Conservation (phyloP, 2,888 invertebrate species). For the Tetranychus piercei region DNA sequence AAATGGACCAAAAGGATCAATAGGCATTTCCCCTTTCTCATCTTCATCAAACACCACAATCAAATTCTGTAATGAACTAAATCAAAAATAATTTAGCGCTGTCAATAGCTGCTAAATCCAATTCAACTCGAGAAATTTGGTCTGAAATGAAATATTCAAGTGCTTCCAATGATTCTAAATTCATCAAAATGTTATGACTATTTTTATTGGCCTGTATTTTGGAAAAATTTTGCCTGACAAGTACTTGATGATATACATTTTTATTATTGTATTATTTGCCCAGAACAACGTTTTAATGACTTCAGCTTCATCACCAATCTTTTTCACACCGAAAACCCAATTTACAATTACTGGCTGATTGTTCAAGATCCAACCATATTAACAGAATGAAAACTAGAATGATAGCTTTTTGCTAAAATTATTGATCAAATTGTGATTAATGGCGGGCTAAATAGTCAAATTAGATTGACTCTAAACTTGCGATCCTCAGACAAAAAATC, state of each 20-base stretch:
- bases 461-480: not conserved
- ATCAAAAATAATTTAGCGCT: no score
- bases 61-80: no score
- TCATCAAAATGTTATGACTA: not conserved
- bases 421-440: not conserved
- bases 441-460: not conserved
- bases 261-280: not conserved
- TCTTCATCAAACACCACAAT: not conserved
- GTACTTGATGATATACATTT: not conserved
- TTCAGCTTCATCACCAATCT: not conserved
- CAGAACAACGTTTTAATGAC: not conserved
- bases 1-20: not conserved
- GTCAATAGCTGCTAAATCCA: not conserved
- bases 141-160: not conserved
- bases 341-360: not conserved
- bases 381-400: not conserved
- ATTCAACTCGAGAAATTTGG: not conserved
- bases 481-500: not conserved
- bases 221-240: not conserved
- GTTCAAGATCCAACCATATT: not conserved
- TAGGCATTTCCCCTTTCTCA: not conserved
- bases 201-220: slow-evolving; percentile 1
- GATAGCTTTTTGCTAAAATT: not conserved
- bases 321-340: not conserved
- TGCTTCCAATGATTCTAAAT: not conserved